Percentiles rank a stretch among this genome's conserved stretches.
Evolutionary conservation across 2,113 vertebrate genomes (phyloP).

Genomic region (Furnarius figulus): DNA sequence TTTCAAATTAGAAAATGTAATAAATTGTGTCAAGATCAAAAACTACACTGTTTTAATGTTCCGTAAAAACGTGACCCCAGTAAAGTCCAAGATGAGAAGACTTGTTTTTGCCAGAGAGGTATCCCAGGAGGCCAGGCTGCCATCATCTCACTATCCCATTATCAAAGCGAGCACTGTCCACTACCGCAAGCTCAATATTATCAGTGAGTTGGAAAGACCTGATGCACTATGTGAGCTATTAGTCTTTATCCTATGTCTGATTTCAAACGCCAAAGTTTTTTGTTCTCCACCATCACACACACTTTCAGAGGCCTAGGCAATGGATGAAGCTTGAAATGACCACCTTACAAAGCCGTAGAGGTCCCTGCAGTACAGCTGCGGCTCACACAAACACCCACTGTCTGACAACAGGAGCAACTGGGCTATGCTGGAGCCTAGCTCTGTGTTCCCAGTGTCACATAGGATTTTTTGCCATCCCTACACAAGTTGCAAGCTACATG

Average conservation of each 20-base stretch:
- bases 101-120: background rate
- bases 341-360: background rate
- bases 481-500: background rate
- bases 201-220: too few species aligned
- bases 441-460: background rate
- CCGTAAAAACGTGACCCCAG: background rate
- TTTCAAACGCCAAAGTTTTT: background rate
- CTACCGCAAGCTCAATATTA: accelerated
- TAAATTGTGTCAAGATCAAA: background rate
- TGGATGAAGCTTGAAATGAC: background rate
- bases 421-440: background rate
- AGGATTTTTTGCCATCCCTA: background rate
- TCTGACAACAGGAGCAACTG: background rate
- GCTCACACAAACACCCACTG: background rate
- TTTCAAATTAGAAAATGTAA: background rate
- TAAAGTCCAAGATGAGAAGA: background rate
- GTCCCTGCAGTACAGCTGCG: background rate
- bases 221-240: background rate
- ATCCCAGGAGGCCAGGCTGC: background rate
- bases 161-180: background rate
- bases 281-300: background rate
- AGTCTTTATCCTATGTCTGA: background rate
- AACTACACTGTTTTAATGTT: background rate
- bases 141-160: background rate
- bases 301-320: background rate